Conservation (phyloP, 2,797 vertebrate genomes). For the Myotis myotis region DNA sequence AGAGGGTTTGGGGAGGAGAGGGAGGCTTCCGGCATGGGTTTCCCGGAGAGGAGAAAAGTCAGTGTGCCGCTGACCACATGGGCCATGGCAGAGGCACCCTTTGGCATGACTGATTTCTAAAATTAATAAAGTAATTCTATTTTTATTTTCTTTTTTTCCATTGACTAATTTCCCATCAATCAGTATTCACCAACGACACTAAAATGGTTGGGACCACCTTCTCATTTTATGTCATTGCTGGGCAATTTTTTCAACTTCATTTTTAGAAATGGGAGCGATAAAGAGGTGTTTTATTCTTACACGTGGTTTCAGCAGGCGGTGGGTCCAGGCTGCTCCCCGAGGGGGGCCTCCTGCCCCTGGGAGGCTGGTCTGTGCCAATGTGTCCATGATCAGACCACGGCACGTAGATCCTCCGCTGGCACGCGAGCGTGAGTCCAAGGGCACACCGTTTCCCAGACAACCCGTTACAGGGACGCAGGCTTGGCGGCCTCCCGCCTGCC, state of each 20-base stretch:
- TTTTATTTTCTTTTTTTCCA: conserved; percentile 77
- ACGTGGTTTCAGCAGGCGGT: background rate
- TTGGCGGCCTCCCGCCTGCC: background rate
- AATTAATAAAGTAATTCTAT: conserved; percentile 83
- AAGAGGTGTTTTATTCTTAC: background rate
- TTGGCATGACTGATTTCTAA: conserved; percentile 75
- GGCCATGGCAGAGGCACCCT: conserved; percentile 28
- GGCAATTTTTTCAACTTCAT: background rate
- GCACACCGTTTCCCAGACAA: background rate
- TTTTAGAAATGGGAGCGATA: conserved; percentile 8
- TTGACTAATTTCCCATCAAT: conserved; percentile 72
- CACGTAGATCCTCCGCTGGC: background rate
- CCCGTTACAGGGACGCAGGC: background rate
- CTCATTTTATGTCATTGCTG: conserved; percentile 54
- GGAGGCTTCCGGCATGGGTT: background rate
- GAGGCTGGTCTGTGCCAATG: background rate
- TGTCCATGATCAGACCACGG: background rate
- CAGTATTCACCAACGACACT: conserved; percentile 66
- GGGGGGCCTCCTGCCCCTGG: background rate
- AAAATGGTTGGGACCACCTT: conserved; percentile 60
- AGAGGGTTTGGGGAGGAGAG: background rate
- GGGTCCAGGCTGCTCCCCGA: background rate
- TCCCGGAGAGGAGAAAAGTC: background rate
- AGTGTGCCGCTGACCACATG: background rate
- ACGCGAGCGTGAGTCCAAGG: background rate